Base-by-base conservation (phyloP, 2,113 vertebrate genomes). In the Hypocryptadius cinnamomeus region DNA sequence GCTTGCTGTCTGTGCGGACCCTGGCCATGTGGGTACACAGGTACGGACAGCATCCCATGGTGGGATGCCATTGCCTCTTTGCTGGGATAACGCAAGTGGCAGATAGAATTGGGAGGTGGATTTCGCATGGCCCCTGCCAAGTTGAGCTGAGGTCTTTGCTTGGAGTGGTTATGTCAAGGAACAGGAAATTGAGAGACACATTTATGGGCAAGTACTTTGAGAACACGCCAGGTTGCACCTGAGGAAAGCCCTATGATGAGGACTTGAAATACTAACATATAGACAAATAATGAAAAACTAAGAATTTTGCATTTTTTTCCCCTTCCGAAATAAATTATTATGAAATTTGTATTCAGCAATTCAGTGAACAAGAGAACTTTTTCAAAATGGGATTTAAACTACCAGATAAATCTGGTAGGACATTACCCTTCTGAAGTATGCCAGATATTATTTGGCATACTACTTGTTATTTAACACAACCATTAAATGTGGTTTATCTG, bases 401-500 rank as follows among this genome's bases (percentile, higher is more conserved):
- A 40, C 14, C 18, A 64, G 76, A 92, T 59, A 89, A 85, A 53
- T 83, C 63, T 94, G 44, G 27, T 78, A 73, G 64, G 72, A 74
- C 44, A 30, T 87, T 71, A 82, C 33, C 59, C 31, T 81, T 79
- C 71, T 80, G 59, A 93, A 90, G 11, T 37, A 77, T n/a, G 54
- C 37, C 72, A 87, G 45, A 80, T 68, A 85, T 35, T 60, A 31
- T 40, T 94, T 90, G 89, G 50, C 51, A 51, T 40, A 33, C 20
- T 71, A 15, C 47, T 89, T 74, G 19, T 78, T 93, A 73, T 56
- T 91, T 91, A 90, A 64, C 37, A 45, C 14, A 77, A n/a, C 18
- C 64, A 71, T 87, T 86, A 85, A 90, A 85, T 60, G 79, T 71
- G 68, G 68, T 92, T 95, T 96, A 92, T 93, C 96, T 90, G 48